Conservation (phyloP, 2,113 vertebrate genomes). For the Malaclemys terrapin region DNA sequence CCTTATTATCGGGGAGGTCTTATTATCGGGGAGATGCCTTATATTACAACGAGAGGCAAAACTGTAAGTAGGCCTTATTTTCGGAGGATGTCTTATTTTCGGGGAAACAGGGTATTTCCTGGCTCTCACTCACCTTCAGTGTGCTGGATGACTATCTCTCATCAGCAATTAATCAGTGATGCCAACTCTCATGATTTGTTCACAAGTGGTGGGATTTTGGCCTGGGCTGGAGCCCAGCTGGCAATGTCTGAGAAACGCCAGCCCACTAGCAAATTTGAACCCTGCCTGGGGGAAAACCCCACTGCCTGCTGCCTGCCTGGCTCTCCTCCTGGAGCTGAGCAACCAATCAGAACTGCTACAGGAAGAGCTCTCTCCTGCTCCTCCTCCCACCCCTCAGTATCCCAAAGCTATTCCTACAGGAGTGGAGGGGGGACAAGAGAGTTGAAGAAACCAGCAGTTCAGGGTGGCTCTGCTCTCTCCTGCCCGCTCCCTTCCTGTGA, state of each 20-base stretch:
- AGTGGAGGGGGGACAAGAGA: neutral
- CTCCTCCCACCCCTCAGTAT: neutral
- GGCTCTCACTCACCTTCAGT: neutral
- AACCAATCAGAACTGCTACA: neutral
- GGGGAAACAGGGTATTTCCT: too few species aligned
- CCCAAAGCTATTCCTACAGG: neutral
- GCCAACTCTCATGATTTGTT: neutral
- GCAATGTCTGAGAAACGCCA: neutral
- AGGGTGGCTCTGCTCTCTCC: neutral
- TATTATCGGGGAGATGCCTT: too few species aligned
- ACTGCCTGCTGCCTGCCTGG: neutral
- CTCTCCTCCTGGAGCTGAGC: neutral
- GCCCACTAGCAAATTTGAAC: neutral
- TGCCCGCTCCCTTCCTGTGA: neutral
- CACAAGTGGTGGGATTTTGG: neutral
- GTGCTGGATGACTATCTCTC: neutral
- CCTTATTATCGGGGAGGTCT: too few species aligned
- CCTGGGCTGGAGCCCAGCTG: neutral
- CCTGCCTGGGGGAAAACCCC: neutral
- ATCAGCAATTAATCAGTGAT: neutral
- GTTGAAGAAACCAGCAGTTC: neutral
- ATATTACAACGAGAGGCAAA: too few species aligned
- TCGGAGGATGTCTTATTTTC: too few species aligned
- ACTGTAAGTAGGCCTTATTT: too few species aligned
- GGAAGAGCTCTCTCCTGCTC: neutral